A percentile compares a stretch with the other conserved stretches of the same genome.
phyloP scores from a whole-genome alignment of 2,888 invertebrate species.

The Notodonta ziczac region DNA sequence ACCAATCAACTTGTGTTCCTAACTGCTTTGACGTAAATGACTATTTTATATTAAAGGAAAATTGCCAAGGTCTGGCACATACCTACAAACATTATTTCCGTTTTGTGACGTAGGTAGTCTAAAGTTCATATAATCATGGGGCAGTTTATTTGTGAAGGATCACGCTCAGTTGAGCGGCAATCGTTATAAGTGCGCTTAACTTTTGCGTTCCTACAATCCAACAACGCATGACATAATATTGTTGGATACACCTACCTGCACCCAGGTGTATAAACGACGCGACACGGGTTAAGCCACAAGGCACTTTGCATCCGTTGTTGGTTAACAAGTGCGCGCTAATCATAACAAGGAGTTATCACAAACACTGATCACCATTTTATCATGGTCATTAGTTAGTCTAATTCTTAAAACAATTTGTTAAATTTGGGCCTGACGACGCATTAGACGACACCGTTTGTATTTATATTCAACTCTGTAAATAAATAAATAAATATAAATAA shows the following conservation, averaged over 20 bases:
- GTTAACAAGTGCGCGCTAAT: neutral
- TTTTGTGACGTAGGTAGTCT: too few relatives aligned
- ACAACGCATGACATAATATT: too few relatives aligned
- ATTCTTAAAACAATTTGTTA: slow-evolving; percentile 32
- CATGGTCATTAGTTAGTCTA: slow-evolving; percentile 16
- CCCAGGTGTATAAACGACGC: neutral
- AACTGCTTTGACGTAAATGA: too few relatives aligned
- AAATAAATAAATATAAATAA: too few relatives aligned
- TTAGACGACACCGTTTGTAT: slow-evolving; percentile 21
- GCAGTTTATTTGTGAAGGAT: neutral
- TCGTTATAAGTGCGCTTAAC: too few relatives aligned
- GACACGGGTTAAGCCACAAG: neutral
- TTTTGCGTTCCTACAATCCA: too few relatives aligned
- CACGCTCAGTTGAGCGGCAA: too few relatives aligned
- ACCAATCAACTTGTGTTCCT: slow-evolving; percentile 8
- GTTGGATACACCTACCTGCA: too few relatives aligned
- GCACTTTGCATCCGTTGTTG: neutral
- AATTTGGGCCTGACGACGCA: slow-evolving; percentile 18
- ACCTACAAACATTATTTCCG: too few relatives aligned
- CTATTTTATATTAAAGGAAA: too few relatives aligned
- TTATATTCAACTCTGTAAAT: neutral
- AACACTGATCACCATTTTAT: slow-evolving; percentile 31
- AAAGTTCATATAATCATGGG: too few relatives aligned
- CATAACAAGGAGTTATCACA: neutral
- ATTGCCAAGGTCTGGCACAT: too few relatives aligned